phyloP scores from a whole-genome alignment of 2,888 invertebrate genomes.

The Nymphalis polychloros region DNA sequence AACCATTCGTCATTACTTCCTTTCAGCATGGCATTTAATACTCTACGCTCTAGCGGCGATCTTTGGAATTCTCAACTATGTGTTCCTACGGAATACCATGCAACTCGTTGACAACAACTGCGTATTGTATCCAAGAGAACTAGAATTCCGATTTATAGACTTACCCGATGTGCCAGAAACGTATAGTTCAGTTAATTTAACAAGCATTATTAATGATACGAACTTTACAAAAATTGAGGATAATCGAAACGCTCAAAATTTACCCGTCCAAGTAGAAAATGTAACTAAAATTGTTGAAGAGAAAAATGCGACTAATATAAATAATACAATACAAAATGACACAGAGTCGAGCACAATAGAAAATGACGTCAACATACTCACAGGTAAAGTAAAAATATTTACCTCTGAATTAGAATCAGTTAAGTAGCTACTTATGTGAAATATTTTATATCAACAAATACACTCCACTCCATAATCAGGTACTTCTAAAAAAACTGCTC shows the following conservation, averaged over 20 bases:
- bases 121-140: conserved; percentile 58
- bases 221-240: conserved; percentile 21
- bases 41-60: conserved; percentile 61
- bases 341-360: conserved; percentile 17
- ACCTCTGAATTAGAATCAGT: not conserved
- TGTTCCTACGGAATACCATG: conserved; percentile 67
- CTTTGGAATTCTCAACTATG: conserved; percentile 67
- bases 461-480: too few species aligned
- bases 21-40: conserved; percentile 67
- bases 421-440: too few species aligned
- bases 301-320: conserved; percentile 15
- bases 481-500: too few species aligned
- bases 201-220: conserved; percentile 12
- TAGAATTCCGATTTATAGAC: conserved; percentile 59
- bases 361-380: conserved; percentile 21
- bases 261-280: conserved; percentile 26
- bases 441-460: too few species aligned
- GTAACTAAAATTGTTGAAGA: conserved; percentile 15
- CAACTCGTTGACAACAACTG: conserved; percentile 62
- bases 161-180: conserved; percentile 42
- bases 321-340: conserved; percentile 19
- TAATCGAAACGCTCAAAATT: conserved; percentile 33
- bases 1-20: not conserved
- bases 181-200: conserved; percentile 30
- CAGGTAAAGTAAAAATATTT: conserved; percentile 23